phyloP scores from a whole-genome alignment of 2,888 invertebrate genomes.

The Andrena chrysosceles region DNA sequence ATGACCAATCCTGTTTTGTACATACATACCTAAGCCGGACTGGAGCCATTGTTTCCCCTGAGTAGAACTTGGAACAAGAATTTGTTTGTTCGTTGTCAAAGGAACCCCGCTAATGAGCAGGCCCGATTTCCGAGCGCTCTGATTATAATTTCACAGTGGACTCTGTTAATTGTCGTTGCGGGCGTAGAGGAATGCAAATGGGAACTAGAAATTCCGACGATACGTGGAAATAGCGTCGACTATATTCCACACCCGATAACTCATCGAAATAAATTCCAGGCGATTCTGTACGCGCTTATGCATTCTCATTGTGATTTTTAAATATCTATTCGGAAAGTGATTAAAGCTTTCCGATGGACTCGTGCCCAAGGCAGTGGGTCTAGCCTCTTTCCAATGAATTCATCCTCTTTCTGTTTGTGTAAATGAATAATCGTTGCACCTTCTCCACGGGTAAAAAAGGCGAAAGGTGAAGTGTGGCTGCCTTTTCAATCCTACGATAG shows the following conservation, averaged over 20 bases:
- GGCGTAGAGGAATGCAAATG: not conserved
- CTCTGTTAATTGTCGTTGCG: not conserved
- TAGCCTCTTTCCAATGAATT: not conserved
- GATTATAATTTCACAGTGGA: not conserved
- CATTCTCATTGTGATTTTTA: not conserved
- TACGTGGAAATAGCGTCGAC: too few species aligned
- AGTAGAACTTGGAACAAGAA: not conserved
- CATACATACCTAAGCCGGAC: not conserved
- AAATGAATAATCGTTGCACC: conserved; percentile 6
- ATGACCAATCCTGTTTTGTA: not conserved
- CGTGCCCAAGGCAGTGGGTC: not conserved
- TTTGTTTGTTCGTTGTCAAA: not conserved
- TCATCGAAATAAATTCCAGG: too few species aligned
- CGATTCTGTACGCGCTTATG: too few species aligned
- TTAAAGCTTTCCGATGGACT: conserved; percentile 6
- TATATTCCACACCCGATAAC: too few species aligned
- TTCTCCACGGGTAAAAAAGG: not conserved
- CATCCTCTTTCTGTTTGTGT: not conserved
- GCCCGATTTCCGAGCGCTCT: not conserved
- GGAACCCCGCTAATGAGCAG: not conserved
- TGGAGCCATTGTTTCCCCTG: not conserved
- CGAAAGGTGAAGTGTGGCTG: not conserved
- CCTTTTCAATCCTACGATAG: not conserved
- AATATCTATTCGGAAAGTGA: not conserved
- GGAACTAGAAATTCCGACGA: not conserved